A percentile compares a stretch with the other conserved stretches of the same genome.
Conservation (phyloP, 2,888 invertebrate species). For the Molanna angustata region DNA sequence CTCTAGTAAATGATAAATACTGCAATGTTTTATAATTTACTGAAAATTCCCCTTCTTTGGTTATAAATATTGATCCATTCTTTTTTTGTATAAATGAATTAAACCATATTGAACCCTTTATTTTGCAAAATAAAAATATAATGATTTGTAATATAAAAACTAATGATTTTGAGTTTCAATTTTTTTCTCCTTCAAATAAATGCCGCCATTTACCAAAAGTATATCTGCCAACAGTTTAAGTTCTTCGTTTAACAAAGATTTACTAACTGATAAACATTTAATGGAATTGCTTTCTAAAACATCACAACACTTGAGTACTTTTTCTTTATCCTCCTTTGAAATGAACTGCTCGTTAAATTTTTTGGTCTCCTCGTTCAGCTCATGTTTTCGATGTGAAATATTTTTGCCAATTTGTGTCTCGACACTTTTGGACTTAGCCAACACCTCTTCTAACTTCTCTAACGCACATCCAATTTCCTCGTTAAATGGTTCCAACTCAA, state of each 20-base stretch:
- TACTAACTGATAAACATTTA: background rate
- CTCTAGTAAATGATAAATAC: too few relatives aligned
- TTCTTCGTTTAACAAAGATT: background rate
- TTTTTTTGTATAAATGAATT: too few relatives aligned
- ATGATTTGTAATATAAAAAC: too few relatives aligned
- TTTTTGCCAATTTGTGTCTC: conserved; percentile 8
- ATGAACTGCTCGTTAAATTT: conserved; percentile 5
- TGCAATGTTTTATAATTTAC: too few relatives aligned
- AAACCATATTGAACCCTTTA: too few relatives aligned
- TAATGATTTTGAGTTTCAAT: too few relatives aligned
- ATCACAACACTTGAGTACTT: background rate
- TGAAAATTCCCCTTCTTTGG: too few relatives aligned
- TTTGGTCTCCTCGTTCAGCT: background rate
- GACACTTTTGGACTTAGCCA: background rate
- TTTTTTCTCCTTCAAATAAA: too few relatives aligned
- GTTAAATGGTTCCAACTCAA: conserved; percentile 11
- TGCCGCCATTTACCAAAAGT: too few relatives aligned
- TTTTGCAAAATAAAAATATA: too few relatives aligned
- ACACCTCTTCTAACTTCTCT: conserved; percentile 10
- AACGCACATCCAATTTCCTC: conserved; percentile 13
- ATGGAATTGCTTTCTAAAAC: background rate
- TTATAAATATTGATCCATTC: too few relatives aligned
- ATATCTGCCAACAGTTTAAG: too few relatives aligned
- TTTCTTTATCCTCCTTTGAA: background rate
- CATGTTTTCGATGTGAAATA: background rate